Evolutionary conservation across 2,888 invertebrate species (phyloP).

Genomic region (Pheosia tremula): DNA sequence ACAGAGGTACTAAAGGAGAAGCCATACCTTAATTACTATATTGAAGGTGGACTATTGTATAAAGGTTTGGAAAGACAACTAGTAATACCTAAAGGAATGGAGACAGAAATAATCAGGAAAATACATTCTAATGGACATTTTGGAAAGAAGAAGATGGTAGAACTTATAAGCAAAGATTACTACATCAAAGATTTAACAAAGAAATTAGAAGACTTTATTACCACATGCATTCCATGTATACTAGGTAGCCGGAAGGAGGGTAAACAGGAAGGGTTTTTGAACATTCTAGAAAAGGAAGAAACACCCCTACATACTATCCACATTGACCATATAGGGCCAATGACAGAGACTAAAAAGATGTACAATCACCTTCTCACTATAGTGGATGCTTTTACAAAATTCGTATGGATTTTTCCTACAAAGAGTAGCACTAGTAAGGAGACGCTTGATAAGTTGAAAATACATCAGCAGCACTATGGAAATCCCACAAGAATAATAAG

Average conservation of each 20-base stretch:
- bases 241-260: too few species aligned
- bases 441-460: neutral
- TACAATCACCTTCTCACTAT: too few species aligned
- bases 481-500: neutral
- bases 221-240: too few species aligned
- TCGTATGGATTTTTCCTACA: too few species aligned
- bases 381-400: too few species aligned
- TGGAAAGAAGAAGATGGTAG: slow-evolving; percentile 34
- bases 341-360: too few species aligned
- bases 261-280: too few species aligned
- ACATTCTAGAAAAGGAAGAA: too few species aligned
- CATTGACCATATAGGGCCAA: too few species aligned
- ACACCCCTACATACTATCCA: too few species aligned
- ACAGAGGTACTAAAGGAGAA: neutral
- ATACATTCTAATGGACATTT: slow-evolving; percentile 14
- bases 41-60: slow-evolving; percentile 2
- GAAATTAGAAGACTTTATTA: neutral
- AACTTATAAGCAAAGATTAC: slow-evolving; percentile 14
- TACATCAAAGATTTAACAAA: neutral
- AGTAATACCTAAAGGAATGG: slow-evolving; percentile 7
- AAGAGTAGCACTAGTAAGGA: neutral
- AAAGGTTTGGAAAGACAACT: slow-evolving; percentile 2
- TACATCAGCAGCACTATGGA: neutral
- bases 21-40: neutral
- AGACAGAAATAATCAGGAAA: slow-evolving; percentile 7